Conservation (phyloP, 2,888 invertebrate species). For the Nomada fucata region DNA sequence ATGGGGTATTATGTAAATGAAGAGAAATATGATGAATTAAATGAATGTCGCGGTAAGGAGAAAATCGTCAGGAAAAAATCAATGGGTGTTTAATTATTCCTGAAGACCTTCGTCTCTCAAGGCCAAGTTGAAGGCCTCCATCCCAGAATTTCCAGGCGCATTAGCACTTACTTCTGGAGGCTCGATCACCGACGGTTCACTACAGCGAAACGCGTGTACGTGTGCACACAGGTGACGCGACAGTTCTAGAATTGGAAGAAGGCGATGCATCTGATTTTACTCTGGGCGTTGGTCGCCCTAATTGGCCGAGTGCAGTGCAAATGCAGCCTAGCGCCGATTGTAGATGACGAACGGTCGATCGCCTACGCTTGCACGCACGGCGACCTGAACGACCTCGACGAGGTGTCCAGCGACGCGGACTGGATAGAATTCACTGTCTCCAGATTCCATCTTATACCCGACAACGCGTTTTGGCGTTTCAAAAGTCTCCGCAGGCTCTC, state of each 20-base stretch:
- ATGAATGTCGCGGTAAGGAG: too few species aligned
- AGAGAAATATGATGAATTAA: too few species aligned
- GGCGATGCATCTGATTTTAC: conserved; percentile 60
- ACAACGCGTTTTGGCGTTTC: conserved; percentile 72
- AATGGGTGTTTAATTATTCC: too few species aligned
- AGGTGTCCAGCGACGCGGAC: conserved; percentile 70
- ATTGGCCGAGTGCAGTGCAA: conserved; percentile 68
- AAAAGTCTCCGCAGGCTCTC: conserved; percentile 67
- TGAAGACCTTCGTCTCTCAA: too few species aligned
- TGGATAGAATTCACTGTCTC: conserved; percentile 79
- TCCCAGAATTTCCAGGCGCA: too few species aligned
- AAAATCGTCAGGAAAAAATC: too few species aligned
- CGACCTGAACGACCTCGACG: conserved; percentile 69
- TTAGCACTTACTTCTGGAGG: neutral
- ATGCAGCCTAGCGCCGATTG: conserved; percentile 70
- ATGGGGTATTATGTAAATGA: too few species aligned
- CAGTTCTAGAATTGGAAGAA: conserved; percentile 30
- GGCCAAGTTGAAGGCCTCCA: too few species aligned
- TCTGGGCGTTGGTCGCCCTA: conserved; percentile 72
- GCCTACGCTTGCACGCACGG: conserved; percentile 76
- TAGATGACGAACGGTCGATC: conserved; percentile 68
- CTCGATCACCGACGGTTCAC: neutral
- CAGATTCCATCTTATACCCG: conserved; percentile 67
- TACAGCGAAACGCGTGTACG: neutral
- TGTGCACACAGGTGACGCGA: conserved; percentile 35